Evolutionary conservation across 2,888 invertebrate genomes (phyloP).

Genomic region (Himalopsyche japonica): DNA sequence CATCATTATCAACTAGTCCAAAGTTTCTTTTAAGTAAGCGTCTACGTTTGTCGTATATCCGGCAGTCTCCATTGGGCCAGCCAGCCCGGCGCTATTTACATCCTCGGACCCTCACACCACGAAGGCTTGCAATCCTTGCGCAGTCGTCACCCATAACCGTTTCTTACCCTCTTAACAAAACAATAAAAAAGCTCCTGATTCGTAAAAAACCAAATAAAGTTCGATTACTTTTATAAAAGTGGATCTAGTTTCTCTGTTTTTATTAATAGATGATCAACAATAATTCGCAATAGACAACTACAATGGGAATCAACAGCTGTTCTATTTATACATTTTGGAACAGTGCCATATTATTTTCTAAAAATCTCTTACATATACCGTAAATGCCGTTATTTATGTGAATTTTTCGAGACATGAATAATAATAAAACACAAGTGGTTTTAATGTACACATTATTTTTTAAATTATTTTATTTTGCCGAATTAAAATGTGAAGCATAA

Average conservation of each 20-base stretch:
- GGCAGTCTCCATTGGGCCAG: slow-evolving; percentile 2
- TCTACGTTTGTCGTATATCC: background rate
- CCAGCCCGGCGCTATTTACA: slow-evolving; percentile 30
- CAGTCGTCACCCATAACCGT: background rate
- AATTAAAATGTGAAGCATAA: too few relatives aligned
- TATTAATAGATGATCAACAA: too few relatives aligned
- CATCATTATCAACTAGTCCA: background rate
- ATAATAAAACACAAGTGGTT: too few relatives aligned
- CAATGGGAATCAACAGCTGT: background rate
- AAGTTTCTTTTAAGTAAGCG: background rate
- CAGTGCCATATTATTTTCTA: background rate
- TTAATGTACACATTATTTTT: too few relatives aligned
- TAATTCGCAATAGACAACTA: background rate
- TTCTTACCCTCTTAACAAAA: too few relatives aligned
- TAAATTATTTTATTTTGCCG: too few relatives aligned
- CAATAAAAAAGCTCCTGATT: too few relatives aligned
- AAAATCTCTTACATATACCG: background rate
- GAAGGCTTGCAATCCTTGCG: background rate
- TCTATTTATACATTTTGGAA: background rate
- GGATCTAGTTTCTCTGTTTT: too few relatives aligned
- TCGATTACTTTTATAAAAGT: too few relatives aligned
- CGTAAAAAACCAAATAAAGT: too few relatives aligned
- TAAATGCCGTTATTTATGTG: too few relatives aligned
- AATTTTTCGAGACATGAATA: too few relatives aligned
- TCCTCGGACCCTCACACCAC: background rate